Evolutionary conservation across 2,797 vertebrate species (phyloP), one percentile per base, ranked within the genome.

Genomic region (Acipenser transmontanus): DNA sequence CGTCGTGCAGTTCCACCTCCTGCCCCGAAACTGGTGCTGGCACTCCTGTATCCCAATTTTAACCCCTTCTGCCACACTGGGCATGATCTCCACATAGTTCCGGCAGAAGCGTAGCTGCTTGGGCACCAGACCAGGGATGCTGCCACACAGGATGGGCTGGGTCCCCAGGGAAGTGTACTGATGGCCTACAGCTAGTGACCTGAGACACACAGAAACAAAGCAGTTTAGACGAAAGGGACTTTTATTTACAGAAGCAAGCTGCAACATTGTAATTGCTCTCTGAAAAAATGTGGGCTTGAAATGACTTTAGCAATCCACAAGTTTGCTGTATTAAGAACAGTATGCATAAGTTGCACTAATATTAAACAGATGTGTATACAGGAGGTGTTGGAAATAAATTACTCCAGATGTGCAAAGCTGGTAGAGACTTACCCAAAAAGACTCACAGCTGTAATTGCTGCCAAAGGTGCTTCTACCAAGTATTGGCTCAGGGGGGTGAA

Each of bases 31-130:
- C 70, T 99, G 97, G 79, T 99, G 95, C 68, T 99, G 96, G 69
- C 96, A 99, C 71, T 99, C 97, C 72, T 96, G 95, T 76, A 99
- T 96, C 69, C 96, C 94, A 0, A 98, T 92, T 84, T 95, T 98
- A 49, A 99, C 92, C 0, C 97, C 97, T 71, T 99, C 97, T 0
- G 95, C 97, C 72, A 99, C 95, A 0, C 96, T 98, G 78, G 97
- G 97, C 97, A 99, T 99, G 84, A 98, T 97, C 79, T 99, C 96
- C 80, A 98, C 90, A 3, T 98, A 98, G 88, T 98, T 99, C 69
- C 97, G 85, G 78, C 97, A 99, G 90, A 99, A 98, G 8, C 96
- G 93, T 70, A 99, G 90, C 86, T 99, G 97, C 79, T 98, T 99
- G 76, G 96, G 95, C 73, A 99, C 95, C 64, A 99, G 88, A 54